Percentiles rank a stretch among this genome's conserved stretches.
These are phyloP conservation scores for Trichoplusia ni DNA, from an alignment of 1,140 invertebrate species.

Conservation along the genomic window DNA sequence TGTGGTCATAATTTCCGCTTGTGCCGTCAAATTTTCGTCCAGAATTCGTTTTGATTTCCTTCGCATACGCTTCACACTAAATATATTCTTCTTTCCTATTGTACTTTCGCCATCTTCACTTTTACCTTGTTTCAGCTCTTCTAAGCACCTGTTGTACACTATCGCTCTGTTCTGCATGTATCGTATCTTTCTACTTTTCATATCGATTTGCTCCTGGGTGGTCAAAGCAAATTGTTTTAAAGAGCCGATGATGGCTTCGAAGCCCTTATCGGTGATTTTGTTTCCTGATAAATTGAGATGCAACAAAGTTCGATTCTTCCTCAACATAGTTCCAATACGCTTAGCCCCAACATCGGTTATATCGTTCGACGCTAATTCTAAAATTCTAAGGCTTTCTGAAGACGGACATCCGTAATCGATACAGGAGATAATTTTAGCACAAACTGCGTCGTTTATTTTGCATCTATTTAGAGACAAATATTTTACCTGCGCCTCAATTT, in stretches of 20 bases:
- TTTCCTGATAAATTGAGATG: slow-evolving; percentile 55
- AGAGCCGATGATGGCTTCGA: slow-evolving; percentile 35
- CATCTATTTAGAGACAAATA: slow-evolving; percentile 50
- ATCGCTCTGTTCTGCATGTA: slow-evolving; percentile 32
- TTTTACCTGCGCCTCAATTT: slow-evolving; percentile 40
- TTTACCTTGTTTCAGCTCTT: slow-evolving; percentile 34
- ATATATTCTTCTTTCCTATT: neutral
- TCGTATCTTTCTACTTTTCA: slow-evolving; percentile 17
- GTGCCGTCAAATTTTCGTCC: slow-evolving; percentile 12
- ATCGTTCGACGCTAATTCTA: slow-evolving; percentile 49
- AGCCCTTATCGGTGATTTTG: slow-evolving; percentile 48
- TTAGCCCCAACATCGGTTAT: slow-evolving; percentile 48
- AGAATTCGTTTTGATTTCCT: slow-evolving; percentile 3
- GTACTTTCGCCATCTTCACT: neutral
- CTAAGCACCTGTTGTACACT: slow-evolving; percentile 35
- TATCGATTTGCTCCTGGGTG: slow-evolving; percentile 31
- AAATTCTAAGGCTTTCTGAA: slow-evolving; percentile 34
- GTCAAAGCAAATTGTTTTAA: slow-evolving; percentile 41
- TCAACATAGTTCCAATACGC: slow-evolving; percentile 40
- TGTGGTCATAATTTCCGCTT: slow-evolving; percentile 34
- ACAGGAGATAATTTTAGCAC: slow-evolving; percentile 38
- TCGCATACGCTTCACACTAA: neutral
- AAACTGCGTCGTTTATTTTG: slow-evolving; percentile 42
- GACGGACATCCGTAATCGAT: slow-evolving; percentile 35
- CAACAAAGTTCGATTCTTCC: slow-evolving; percentile 43